Evolutionary conservation across 2,113 vertebrate genomes (phyloP).

Genomic region (Mustelus asterias): DNA sequence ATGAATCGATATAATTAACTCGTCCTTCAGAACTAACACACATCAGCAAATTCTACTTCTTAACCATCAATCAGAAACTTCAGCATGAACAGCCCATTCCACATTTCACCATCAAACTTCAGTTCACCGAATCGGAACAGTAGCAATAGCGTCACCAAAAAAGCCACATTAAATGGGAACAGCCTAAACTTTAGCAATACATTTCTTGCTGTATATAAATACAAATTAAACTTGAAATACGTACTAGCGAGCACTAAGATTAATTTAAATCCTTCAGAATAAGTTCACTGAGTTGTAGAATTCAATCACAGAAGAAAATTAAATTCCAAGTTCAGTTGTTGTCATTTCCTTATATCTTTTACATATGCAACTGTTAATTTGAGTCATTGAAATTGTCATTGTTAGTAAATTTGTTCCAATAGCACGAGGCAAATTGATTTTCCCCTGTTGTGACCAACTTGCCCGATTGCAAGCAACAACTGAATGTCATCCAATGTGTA

Average conservation of each 20-base stretch:
- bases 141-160: not conserved
- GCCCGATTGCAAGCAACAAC: too few relatives aligned
- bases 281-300: not conserved
- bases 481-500: too few relatives aligned
- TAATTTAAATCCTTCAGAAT: not conserved
- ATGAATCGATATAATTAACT: conserved; percentile 1
- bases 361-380: not conserved
- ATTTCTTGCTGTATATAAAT: not conserved
- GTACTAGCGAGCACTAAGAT: not conserved
- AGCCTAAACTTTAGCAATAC: not conserved
- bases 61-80: conserved; percentile 13
- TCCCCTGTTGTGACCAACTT: too few relatives aligned
- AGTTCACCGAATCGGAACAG: not conserved
- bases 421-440: not conserved
- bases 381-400: not conserved
- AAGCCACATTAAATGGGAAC: not conserved
- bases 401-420: not conserved
- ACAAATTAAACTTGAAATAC: not conserved
- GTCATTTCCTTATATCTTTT: not conserved
- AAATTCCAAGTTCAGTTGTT: not conserved
- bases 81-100: not conserved
- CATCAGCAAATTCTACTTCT: conserved; percentile 26
- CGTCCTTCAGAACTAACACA: conserved; percentile 1
- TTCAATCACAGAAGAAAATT: not conserved
- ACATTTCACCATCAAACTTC: not conserved